Evolutionary conservation across 2,888 invertebrate genomes (phyloP), one percentile per base, ranked within the genome.

Genomic region (Agonopterix subpropinquella): DNA sequence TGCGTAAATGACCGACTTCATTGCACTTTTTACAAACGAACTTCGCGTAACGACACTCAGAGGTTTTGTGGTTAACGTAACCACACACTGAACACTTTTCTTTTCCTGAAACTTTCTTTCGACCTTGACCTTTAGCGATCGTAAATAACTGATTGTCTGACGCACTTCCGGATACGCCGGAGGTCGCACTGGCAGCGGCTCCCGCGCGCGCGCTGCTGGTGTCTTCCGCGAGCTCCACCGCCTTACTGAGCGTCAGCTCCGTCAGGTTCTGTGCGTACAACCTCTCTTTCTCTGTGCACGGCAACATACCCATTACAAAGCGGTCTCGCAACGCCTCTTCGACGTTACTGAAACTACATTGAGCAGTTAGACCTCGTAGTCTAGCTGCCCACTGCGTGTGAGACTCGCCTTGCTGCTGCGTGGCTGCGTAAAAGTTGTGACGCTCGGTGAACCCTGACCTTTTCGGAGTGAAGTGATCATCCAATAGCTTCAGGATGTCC

Each of bases 391-490:
- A 64, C 43, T 61, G 57, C 1, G 58, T 15, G 42, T 53, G 50
- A 0, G 53, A 50, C 41, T 67, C 65, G 8, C 50, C 53, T 5
- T 46, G 13, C 15, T 49, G 50, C 45, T 65, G 65, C 8, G 43
- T 41, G 1, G 63, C 61, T 0, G 59, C 47, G 39, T 65, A 64
- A 48, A 68, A 65, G 4, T 59, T 59, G 41, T 56, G 55, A 0
- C 62, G 55, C 43, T 65, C 64, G 2, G 57, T 50, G 44, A 67
- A 69, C 0, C 63, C 65, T 8, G 55, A 43, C 4, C 48, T 48
- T 42, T 59, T 65, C 7, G 65, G 62, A 0, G 53, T 58, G 47
- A 66, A 65, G 41, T 66, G 64, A 0, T 47, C 11, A 41, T 67
- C 64, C 5, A 66, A 45, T 8, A 59, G 9, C n/a, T 41, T 41